A percentile compares a stretch with the other conserved stretches of the same genome.
These are phyloP conservation scores for Drosophila paramelanica DNA, from an alignment of 2,888 invertebrate species.

Conservation along the genomic window DNA sequence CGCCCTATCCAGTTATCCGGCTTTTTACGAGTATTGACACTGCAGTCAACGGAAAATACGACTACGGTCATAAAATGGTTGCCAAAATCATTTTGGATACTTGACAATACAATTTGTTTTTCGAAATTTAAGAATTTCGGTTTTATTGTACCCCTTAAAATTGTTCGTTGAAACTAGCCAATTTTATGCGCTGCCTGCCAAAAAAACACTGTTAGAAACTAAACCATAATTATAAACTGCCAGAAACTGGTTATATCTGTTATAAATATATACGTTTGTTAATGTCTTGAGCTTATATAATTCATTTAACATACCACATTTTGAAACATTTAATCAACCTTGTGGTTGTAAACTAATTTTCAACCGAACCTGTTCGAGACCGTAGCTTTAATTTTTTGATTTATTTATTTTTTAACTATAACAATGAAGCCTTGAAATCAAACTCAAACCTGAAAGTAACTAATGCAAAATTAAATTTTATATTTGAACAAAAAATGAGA, in stretches of 20 bases:
- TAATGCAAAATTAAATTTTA: too few species aligned
- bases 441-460: too few species aligned
- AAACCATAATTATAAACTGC: too few species aligned
- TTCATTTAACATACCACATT: not conserved
- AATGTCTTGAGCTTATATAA: not conserved
- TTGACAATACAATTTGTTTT: conserved; percentile 33
- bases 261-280: too few species aligned
- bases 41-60: conserved; percentile 18
- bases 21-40: conserved; percentile 42
- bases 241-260: too few species aligned
- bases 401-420: not conserved
- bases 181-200: not conserved
- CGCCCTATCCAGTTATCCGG: conserved; percentile 5
- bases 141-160: conserved; percentile 5
- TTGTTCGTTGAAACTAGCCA: conserved; percentile 13
- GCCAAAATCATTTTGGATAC: conserved; percentile 25
- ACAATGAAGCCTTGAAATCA: not conserved
- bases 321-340: not conserved
- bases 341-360: not conserved
- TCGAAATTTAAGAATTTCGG: not conserved
- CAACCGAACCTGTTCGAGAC: not conserved
- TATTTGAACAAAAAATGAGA: too few species aligned
- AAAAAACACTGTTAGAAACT: too few species aligned
- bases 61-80: conserved; percentile 24
- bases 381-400: not conserved